phyloP scores from a whole-genome alignment of 1,140 invertebrate species.

The Halotydeus destructor region DNA sequence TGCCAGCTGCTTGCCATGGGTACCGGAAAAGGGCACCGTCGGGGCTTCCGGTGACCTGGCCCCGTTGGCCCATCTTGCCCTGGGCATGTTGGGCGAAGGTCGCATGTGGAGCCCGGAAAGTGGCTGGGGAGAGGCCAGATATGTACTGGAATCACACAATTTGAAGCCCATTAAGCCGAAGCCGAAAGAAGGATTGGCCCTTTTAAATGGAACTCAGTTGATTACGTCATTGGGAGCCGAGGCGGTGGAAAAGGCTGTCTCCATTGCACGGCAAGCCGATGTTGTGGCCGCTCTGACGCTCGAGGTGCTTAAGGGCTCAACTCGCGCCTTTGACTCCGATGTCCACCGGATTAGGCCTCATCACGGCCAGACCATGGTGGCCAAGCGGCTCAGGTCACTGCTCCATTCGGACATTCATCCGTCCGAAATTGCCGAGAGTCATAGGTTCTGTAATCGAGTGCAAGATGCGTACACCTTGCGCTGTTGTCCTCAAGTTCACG shows the following conservation, averaged over 20 bases:
- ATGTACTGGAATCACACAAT: conserved; percentile 31
- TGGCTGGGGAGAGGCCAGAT: conserved; percentile 44
- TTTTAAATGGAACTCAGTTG: conserved; percentile 54
- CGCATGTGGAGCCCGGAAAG: conserved; percentile 50
- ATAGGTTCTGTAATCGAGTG: conserved; percentile 44
- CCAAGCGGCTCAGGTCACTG: conserved; percentile 36
- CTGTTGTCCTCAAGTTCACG: conserved; percentile 46
- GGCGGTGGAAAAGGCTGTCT: conserved; percentile 38
- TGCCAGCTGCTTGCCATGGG: conserved; percentile 44
- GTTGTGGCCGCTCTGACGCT: conserved; percentile 45
- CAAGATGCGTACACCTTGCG: conserved; percentile 51
- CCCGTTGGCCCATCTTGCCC: conserved; percentile 43
- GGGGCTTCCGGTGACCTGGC: conserved; percentile 50
- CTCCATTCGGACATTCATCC: conserved; percentile 43
- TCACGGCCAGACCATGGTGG: conserved; percentile 40
- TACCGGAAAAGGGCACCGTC: conserved; percentile 50
- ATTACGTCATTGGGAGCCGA: conserved; percentile 46
- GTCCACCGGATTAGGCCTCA: conserved; percentile 44
- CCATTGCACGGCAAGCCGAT: conserved; percentile 41
- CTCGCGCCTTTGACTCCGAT: conserved; percentile 42
- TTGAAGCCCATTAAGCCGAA: conserved; percentile 36
- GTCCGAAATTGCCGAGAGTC: conserved; percentile 47
- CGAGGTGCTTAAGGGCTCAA: conserved; percentile 49
- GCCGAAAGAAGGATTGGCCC: conserved; percentile 45
- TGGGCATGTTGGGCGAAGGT: conserved; percentile 49